These are phyloP conservation scores for Drosophila equinoxialis DNA, from an alignment of 1,140 invertebrate species.

Conservation along the genomic window DNA sequence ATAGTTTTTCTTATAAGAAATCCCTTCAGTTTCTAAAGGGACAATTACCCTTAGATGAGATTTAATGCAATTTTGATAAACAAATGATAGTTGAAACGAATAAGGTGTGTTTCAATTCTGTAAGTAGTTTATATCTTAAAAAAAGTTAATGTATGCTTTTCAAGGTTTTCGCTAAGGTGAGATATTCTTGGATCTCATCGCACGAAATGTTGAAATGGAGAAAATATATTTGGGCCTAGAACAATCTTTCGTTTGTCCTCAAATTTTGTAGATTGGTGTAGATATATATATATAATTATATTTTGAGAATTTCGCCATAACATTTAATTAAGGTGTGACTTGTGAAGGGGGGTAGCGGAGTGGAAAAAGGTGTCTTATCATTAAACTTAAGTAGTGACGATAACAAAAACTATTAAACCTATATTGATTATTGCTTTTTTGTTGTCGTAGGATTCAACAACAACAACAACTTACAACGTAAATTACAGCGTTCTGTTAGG, in stretches of 20 bases:
- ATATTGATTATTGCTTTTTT: conserved; percentile 21
- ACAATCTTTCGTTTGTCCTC: not conserved
- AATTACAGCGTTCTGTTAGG: conserved; percentile 97
- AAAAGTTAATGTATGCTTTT: too few relatives aligned
- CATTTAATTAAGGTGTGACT: conserved; percentile 43
- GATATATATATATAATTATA: not conserved
- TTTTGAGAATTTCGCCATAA: conserved; percentile 58
- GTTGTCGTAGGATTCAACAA: not conserved
- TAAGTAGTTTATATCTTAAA: too few relatives aligned
- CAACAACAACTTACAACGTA: conserved; percentile 91
- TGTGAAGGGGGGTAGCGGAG: not conserved
- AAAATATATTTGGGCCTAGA: not conserved
- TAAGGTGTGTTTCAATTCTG: too few relatives aligned
- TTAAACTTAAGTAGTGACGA: conserved; percentile 25
- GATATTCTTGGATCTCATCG: too few relatives aligned
- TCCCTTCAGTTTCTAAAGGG: too few relatives aligned
- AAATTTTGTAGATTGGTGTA: conserved; percentile 3
- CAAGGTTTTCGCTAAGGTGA: too few relatives aligned
- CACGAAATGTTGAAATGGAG: too few relatives aligned
- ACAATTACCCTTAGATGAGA: too few relatives aligned
- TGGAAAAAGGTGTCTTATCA: conserved; percentile 10
- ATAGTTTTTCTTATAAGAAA: too few relatives aligned
- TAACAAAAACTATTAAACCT: conserved; percentile 26
- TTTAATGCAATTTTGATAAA: too few relatives aligned
- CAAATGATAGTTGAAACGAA: too few relatives aligned